These are phyloP conservation scores for Tortrix viridana DNA, from an alignment of 2,888 invertebrate species.

Conservation along the genomic window DNA sequence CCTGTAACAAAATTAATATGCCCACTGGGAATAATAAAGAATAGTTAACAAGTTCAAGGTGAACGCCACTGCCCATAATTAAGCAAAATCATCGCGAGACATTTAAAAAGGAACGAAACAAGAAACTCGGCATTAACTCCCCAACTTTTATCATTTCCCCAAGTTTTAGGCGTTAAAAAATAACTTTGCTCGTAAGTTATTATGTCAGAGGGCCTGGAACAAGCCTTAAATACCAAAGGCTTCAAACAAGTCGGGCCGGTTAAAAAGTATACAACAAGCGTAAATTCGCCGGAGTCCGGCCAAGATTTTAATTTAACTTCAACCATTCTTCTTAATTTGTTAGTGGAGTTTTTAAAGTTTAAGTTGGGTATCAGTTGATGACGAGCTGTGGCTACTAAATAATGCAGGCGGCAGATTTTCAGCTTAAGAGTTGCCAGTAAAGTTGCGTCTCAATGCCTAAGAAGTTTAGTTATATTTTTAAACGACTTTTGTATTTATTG, in stretches of 20 bases:
- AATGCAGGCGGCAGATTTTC: conserved; percentile 4
- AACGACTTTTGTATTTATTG: background rate
- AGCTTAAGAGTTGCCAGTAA: too few relatives aligned
- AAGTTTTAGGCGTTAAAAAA: conserved; percentile 42
- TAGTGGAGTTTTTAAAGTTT: conserved; percentile 58
- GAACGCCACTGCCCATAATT: conserved; percentile 37
- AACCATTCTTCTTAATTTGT: conserved; percentile 81
- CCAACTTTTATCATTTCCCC: conserved; percentile 44
- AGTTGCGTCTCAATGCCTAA: background rate
- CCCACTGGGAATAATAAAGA: conserved; percentile 21
- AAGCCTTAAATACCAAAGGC: conserved; percentile 43
- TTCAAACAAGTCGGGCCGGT: conserved; percentile 40
- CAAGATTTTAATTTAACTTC: conserved; percentile 82
- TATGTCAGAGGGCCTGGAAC: conserved; percentile 34
- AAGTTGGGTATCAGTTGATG: conserved; percentile 43
- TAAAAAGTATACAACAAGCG: conserved; percentile 63
- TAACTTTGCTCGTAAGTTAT: conserved; percentile 40
- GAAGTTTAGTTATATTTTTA: background rate
- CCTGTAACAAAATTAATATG: background rate
- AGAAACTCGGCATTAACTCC: conserved; percentile 40
- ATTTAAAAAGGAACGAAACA: conserved; percentile 41
- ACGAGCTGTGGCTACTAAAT: conserved; percentile 25
- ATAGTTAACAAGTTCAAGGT: conserved; percentile 35
- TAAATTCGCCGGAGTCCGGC: conserved; percentile 63
- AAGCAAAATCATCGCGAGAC: conserved; percentile 42